Conservation (phyloP, 2,113 vertebrate genomes). For the Mystacornis crossleyi region DNA sequence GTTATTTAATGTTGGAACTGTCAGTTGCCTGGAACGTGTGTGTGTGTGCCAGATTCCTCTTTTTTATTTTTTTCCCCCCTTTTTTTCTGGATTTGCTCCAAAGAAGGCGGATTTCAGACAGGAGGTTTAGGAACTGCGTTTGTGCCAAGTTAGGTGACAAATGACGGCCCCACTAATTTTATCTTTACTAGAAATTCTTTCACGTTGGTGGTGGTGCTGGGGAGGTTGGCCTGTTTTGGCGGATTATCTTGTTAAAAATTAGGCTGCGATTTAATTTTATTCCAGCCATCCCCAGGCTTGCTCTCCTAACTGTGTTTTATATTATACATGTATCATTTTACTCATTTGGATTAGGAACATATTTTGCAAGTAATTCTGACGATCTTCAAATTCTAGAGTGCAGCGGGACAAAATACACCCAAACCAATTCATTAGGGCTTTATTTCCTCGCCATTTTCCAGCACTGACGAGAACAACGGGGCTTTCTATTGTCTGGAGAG, state of each 20-base stretch:
- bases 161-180: constrained; percentile 48
- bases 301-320: background rate
- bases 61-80: fast-evolving
- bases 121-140: constrained; percentile 25
- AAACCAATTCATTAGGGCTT: background rate
- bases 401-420: constrained; percentile 30
- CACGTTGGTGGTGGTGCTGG: background rate
- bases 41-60: constrained; percentile 46
- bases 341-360: constrained; percentile 46
- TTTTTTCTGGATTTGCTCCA: constrained; percentile 54
- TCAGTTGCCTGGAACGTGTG: constrained; percentile 39
- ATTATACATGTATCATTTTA: constrained; percentile 24
- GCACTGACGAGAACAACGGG: background rate
- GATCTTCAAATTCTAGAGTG: background rate
- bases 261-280: constrained; percentile 8
- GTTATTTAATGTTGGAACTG: constrained; percentile 57
- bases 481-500: constrained; percentile 16
- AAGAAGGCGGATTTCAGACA: constrained; percentile 54
- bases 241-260: constrained; percentile 49
- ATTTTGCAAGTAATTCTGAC: background rate
- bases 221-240: background rate
- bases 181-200: constrained; percentile 59
- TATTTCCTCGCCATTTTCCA: background rate
- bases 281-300: background rate
- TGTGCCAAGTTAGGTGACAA: constrained; percentile 70